Conservation (phyloP, 2,888 invertebrate species). For the Lithophane socia region DNA sequence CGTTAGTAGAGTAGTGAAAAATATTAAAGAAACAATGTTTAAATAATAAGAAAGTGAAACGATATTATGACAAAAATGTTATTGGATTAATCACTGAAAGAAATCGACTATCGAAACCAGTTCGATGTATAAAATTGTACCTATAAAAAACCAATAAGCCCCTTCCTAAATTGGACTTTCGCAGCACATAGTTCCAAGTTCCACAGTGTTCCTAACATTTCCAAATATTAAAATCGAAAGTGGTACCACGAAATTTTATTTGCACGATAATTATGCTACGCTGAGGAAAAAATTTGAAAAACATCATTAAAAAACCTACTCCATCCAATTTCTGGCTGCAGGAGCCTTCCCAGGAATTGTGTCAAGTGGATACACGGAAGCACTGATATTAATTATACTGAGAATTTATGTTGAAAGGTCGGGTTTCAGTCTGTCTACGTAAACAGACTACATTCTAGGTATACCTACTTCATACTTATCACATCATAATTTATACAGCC, state of each 20-base stretch:
- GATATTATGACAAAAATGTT: not conserved
- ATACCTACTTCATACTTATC: too few relatives aligned
- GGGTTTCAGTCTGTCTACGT: not conserved
- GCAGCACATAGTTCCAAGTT: not conserved
- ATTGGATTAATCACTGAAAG: not conserved
- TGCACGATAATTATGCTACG: not conserved
- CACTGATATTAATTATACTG: conserved; percentile 25
- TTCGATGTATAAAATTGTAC: not conserved
- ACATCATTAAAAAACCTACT: not conserved
- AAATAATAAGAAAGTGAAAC: not conserved
- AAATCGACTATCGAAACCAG: not conserved
- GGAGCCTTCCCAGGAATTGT: conserved; percentile 15
- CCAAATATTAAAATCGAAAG: not conserved
- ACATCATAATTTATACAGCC: not conserved
- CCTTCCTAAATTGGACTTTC: not conserved
- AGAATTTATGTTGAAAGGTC: conserved; percentile 2
- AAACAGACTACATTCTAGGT: conserved; percentile 1
- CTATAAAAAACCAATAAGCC: not conserved
- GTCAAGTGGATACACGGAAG: conserved; percentile 38
- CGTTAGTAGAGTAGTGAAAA: not conserved
- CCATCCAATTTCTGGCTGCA: conserved; percentile 1
- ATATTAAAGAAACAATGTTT: not conserved
- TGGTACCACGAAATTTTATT: not conserved
- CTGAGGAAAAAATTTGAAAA: not conserved
- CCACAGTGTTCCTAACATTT: not conserved